Conservation (phyloP, 2,888 invertebrate species). For the Chloroclystis v-ata region DNA sequence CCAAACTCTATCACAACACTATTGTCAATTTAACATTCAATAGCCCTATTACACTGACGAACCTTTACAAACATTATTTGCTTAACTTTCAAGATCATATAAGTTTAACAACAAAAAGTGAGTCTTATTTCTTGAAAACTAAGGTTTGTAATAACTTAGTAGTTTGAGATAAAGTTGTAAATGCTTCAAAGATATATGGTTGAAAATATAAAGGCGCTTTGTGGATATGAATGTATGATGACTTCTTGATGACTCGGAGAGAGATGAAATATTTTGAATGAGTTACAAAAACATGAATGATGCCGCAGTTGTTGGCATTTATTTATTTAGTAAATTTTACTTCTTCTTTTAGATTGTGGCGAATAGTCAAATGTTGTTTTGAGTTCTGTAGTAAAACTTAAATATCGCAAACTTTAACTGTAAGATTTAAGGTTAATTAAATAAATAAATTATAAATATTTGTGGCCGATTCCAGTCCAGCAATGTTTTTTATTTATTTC, state of each 20-base stretch:
- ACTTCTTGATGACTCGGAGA: conserved; percentile 24
- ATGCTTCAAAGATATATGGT: conserved; percentile 20
- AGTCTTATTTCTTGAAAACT: background rate
- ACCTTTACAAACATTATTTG: conserved; percentile 35
- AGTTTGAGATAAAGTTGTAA: background rate
- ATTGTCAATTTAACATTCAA: conserved; percentile 43
- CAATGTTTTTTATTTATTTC: too few relatives aligned
- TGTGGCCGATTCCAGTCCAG: too few relatives aligned
- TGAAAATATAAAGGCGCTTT: background rate
- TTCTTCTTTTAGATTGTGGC: too few relatives aligned
- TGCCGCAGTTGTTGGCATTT: too few relatives aligned
- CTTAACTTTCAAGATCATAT: conserved; percentile 30
- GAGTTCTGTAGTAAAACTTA: too few relatives aligned
- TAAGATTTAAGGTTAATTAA: too few relatives aligned
- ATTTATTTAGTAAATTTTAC: too few relatives aligned
- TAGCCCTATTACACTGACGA: conserved; percentile 34
- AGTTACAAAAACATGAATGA: background rate
- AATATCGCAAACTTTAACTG: too few relatives aligned
- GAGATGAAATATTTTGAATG: background rate
- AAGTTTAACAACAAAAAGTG: background rate
- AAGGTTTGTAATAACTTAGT: too few relatives aligned
- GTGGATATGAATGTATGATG: conserved; percentile 25
- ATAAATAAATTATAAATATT: too few relatives aligned
- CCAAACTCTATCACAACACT: conserved; percentile 33
- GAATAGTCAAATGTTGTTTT: too few relatives aligned